Evolutionary conservation across 2,113 vertebrate species (phyloP).

Genomic region (Paracanthobrama guichenoti): DNA sequence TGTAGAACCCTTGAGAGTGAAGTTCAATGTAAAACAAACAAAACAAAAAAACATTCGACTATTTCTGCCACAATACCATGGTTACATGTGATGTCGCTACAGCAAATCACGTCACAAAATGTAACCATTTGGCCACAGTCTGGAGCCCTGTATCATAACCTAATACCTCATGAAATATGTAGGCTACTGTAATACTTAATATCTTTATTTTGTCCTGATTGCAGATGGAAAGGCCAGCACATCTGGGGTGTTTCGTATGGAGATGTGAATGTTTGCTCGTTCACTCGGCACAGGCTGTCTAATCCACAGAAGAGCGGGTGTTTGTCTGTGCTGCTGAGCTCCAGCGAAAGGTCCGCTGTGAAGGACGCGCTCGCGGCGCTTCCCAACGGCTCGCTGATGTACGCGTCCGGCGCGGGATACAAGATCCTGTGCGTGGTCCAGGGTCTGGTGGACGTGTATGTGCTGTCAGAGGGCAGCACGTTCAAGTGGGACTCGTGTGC

Average conservation of each 20-base stretch:
- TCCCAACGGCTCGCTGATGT: slow-evolving; percentile 67
- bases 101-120: no score
- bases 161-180: not conserved
- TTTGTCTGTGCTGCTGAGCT: slow-evolving; percentile 77
- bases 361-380: slow-evolving; percentile 66
- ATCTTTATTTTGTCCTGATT: not conserved
- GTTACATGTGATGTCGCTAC: no score
- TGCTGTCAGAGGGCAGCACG: slow-evolving; percentile 80
- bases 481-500: slow-evolving; percentile 82
- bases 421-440: slow-evolving; percentile 80
- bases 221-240: slow-evolving; percentile 78
- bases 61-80: no score
- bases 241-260: slow-evolving; percentile 77
- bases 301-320: not conserved
- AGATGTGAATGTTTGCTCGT: slow-evolving; percentile 64
- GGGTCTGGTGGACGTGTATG: slow-evolving; percentile 73
- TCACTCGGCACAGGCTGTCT: slow-evolving; percentile 50
- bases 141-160: not conserved
- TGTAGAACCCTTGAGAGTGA: no score
- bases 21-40: no score
- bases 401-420: slow-evolving; percentile 77
- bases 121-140: no score
- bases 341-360: slow-evolving; percentile 70
- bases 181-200: not conserved
- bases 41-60: no score